Percentiles rank a stretch among this genome's conserved stretches.
Evolutionary conservation across 1,140 invertebrate species (phyloP).

Genomic region (Pseudobourletiella spinata): DNA sequence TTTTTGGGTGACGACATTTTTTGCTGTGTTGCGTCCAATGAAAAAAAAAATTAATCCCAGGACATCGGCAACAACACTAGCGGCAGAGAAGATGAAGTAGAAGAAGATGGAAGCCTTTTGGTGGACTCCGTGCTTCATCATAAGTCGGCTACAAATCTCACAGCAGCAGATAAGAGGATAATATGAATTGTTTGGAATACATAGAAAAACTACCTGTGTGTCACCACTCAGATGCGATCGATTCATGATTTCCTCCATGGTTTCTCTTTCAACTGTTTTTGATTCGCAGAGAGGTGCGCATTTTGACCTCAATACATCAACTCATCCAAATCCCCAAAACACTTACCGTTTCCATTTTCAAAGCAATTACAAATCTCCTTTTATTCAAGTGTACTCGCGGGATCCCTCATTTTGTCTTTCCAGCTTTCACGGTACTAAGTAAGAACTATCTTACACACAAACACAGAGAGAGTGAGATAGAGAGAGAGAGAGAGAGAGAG

Average conservation of each 20-base stretch:
- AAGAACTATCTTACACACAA: neutral
- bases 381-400: neutral
- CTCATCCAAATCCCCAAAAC: conserved; percentile 11
- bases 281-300: conserved; percentile 10
- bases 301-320: conserved; percentile 25
- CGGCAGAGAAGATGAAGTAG: too few species aligned
- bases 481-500: too few species aligned
- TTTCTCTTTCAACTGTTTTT: conserved; percentile 11
- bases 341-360: conserved; percentile 10
- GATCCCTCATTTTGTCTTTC: neutral
- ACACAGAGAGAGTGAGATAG: too few species aligned
- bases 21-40: neutral
- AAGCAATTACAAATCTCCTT: neutral
- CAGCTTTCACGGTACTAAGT: too few species aligned
- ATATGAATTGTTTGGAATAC: conserved; percentile 33
- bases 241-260: conserved; percentile 29
- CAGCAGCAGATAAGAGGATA: conserved; percentile 33
- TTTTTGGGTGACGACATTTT: too few species aligned
- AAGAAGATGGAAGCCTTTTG: too few species aligned
- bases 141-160: conserved; percentile 15
- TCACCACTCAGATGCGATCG: conserved; percentile 20
- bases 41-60: too few species aligned
- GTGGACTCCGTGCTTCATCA: neutral
- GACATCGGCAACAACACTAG: neutral
- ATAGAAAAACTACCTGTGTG: conserved; percentile 34